Evolutionary conservation across 92 coral and sea anemone species (phyloP).

Genomic region (Diadumene lineata): DNA sequence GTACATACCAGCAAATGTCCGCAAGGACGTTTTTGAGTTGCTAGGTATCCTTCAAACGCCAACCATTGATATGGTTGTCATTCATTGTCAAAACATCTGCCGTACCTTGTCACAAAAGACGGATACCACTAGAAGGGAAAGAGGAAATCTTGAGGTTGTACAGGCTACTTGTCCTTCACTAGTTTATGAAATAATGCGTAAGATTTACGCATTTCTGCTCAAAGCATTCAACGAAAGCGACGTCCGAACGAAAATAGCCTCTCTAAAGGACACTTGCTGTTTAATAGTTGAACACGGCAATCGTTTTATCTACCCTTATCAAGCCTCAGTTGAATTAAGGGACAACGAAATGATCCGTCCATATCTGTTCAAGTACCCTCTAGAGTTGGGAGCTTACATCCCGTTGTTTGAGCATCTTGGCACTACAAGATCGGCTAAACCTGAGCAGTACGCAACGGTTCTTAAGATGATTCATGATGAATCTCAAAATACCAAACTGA

Average conservation of each 20-base stretch:
- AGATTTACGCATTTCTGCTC: slow-evolving; percentile 56
- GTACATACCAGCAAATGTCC: background rate
- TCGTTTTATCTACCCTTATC: slow-evolving; percentile 47
- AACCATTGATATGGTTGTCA: slow-evolving; percentile 49
- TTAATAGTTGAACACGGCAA: slow-evolving; percentile 60
- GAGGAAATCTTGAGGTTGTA: too few species aligned
- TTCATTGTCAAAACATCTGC: slow-evolving; percentile 62
- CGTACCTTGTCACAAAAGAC: slow-evolving; percentile 5
- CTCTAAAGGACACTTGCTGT: slow-evolving; percentile 41
- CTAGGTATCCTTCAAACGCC: slow-evolving; percentile 54
- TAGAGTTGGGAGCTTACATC: slow-evolving; percentile 38
- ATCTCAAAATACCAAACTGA: slow-evolving; percentile 29
- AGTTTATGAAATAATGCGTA: slow-evolving; percentile 62
- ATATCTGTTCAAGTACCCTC: slow-evolving; percentile 57
- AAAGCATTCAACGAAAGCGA: background rate
- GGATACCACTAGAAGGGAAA: background rate
- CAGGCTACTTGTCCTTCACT: too few species aligned
- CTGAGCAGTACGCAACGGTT: slow-evolving; percentile 64
- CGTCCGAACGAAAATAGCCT: background rate
- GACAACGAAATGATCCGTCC: slow-evolving; percentile 55
- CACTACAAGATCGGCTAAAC: slow-evolving; percentile 37
- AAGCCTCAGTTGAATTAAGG: slow-evolving; percentile 48
- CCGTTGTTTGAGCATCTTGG: slow-evolving; percentile 52
- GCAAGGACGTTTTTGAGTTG: background rate
- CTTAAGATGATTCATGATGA: slow-evolving; percentile 40